Conservation (phyloP, 2,888 invertebrate genomes). For the Mylabris sibirica region DNA sequence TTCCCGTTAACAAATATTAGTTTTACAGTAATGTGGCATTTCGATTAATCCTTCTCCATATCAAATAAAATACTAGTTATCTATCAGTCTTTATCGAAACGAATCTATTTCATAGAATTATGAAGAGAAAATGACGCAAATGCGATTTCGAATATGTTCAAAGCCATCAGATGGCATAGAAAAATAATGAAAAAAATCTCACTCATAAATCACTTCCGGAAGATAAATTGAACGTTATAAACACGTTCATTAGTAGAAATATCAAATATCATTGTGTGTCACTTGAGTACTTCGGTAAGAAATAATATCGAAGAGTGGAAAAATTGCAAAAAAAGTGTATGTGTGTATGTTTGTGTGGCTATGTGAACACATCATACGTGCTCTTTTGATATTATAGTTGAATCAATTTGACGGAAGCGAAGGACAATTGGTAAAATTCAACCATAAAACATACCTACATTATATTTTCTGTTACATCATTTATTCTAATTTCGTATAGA, state of each 20-base stretch:
- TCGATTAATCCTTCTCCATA: constrained; percentile 20
- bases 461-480: constrained; percentile 13
- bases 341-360: constrained; percentile 18
- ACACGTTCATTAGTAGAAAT: constrained; percentile 39
- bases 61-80: constrained; percentile 27
- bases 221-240: constrained; percentile 35
- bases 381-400: constrained; percentile 26
- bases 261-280: constrained; percentile 34
- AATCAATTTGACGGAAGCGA: constrained; percentile 22
- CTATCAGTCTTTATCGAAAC: constrained; percentile 28
- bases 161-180: constrained; percentile 26
- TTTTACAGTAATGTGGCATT: constrained; percentile 22
- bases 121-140: constrained; percentile 20
- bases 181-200: constrained; percentile 13
- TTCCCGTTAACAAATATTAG: constrained; percentile 14
- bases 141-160: constrained; percentile 27
- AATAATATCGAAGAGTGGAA: constrained; percentile 4
- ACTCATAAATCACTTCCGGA: constrained; percentile 28
- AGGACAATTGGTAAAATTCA: constrained; percentile 12
- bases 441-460: constrained; percentile 24
- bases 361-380: constrained; percentile 15
- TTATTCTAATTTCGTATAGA: not conserved
- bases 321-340: constrained; percentile 12
- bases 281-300: constrained; percentile 20
- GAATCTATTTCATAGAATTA: constrained; percentile 24